Evolutionary conservation across 1,140 invertebrate species (phyloP).

Genomic region (Lerema accius): DNA sequence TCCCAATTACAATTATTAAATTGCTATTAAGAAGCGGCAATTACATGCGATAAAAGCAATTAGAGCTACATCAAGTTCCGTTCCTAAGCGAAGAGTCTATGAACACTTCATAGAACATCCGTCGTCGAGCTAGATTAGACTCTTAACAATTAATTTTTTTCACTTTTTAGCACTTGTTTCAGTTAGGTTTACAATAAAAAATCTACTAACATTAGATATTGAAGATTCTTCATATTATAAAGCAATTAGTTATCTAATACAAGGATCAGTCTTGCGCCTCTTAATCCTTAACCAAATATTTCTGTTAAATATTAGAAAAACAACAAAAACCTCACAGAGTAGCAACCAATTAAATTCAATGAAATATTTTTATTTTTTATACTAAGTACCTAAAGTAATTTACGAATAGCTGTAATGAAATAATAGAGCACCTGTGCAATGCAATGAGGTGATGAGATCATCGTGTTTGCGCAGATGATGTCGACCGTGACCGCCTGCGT

Average conservation of each 20-base stretch:
- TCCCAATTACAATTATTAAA: slow-evolving; percentile 58
- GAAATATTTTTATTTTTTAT: too few species aligned
- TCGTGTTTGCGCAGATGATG: slow-evolving; percentile 62
- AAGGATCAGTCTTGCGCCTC: too few species aligned
- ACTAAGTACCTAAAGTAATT: background rate
- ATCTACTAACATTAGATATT: too few species aligned
- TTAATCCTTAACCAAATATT: too few species aligned
- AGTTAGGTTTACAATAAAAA: background rate
- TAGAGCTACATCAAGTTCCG: slow-evolving; percentile 39
- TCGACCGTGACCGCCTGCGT: slow-evolving; percentile 51
- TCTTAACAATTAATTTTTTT: too few species aligned
- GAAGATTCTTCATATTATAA: too few species aligned
- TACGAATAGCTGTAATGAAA: slow-evolving; percentile 9
- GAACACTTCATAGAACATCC: slow-evolving; percentile 11
- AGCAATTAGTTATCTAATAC: too few species aligned
- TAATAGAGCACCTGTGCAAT: slow-evolving; percentile 54
- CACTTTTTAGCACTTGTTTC: too few species aligned
- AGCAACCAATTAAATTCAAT: too few species aligned
- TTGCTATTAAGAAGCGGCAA: slow-evolving; percentile 44
- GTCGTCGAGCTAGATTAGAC: too few species aligned
- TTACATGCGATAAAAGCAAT: slow-evolving; percentile 47
- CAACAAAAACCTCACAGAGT: background rate
- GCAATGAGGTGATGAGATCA: slow-evolving; percentile 58
- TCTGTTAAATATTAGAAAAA: background rate
- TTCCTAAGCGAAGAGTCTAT: slow-evolving; percentile 15